Conservation (phyloP, 64 coral and sea anemone species). For the Anthopleura sola region DNA sequence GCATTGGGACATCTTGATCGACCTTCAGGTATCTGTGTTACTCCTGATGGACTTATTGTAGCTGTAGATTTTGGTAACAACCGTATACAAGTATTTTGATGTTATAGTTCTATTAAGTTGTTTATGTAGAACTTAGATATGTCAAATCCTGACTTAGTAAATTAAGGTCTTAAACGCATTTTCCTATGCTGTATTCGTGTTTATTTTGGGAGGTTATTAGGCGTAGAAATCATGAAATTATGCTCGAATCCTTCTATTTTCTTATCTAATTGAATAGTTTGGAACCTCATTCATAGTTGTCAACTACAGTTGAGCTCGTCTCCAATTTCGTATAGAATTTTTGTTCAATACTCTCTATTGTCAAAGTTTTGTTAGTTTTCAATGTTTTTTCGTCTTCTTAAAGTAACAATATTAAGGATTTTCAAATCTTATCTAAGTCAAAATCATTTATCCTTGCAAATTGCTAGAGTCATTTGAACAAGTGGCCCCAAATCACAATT, state of each 20-base stretch:
- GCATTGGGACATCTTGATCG: conserved; percentile 79
- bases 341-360: neutral
- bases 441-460: neutral
- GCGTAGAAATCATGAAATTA: neutral
- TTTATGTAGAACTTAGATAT: conserved; percentile 16
- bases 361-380: conserved; percentile 10
- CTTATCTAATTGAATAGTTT: neutral
- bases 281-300: neutral
- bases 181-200: neutral
- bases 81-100: conserved; percentile 97
- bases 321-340: neutral
- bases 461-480: neutral
- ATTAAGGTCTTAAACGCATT: neutral
- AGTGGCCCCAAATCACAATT: neutral
- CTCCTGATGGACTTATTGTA: conserved; percentile 85
- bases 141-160: neutral
- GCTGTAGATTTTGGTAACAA: conserved; percentile 99
- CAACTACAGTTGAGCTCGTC: neutral
- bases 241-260: neutral
- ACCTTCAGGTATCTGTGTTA: conserved; percentile 95
- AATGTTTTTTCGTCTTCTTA: neutral
- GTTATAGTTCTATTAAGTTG: neutral
- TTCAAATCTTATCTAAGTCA: neutral
- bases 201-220: neutral
- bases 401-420: neutral